Evolutionary conservation across 1,140 invertebrate genomes (phyloP).

Genomic region (Calliopsis andreniformis): DNA sequence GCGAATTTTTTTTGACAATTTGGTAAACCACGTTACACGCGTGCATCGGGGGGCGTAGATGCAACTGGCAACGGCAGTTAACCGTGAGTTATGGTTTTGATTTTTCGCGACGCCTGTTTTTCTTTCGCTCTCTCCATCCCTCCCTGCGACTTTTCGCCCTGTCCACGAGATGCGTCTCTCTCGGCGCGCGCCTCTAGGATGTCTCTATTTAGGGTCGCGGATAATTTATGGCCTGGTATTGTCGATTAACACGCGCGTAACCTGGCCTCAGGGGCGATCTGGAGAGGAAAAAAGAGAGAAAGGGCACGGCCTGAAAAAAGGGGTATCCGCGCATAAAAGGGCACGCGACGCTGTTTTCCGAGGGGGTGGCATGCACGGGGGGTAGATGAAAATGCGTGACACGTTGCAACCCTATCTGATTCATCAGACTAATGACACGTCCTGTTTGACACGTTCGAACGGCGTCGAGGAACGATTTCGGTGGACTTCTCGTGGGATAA

Average conservation of each 20-base stretch:
- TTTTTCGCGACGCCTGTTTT: conserved; percentile 67
- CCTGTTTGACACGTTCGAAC: conserved; percentile 71
- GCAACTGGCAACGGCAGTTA: conserved; percentile 69
- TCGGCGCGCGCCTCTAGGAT: conserved; percentile 54
- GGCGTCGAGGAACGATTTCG: neutral
- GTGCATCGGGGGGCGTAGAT: conserved; percentile 46
- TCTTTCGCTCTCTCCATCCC: conserved; percentile 43
- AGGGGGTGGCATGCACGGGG: conserved; percentile 62
- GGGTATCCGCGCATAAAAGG: conserved; percentile 73
- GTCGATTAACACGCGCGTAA: conserved; percentile 80
- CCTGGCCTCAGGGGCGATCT: conserved; percentile 49
- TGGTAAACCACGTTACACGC: conserved; percentile 39
- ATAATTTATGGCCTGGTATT: conserved; percentile 81
- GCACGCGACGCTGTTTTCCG: conserved; percentile 78
- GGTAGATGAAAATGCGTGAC: conserved; percentile 44
- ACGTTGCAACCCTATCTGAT: conserved; percentile 75
- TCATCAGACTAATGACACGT: conserved; percentile 78
- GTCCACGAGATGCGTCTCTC: conserved; percentile 28
- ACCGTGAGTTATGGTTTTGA: conserved; percentile 73
- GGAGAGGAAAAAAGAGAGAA: conserved; percentile 33
- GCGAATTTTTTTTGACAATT: conserved; percentile 36
- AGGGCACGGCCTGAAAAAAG: conserved; percentile 53
- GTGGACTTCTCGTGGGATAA: neutral
- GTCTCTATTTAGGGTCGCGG: conserved; percentile 79
- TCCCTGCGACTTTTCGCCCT: conserved; percentile 1